phyloP scores from a whole-genome alignment of 2,797 vertebrate species.

The Enteromius mattozi region DNA sequence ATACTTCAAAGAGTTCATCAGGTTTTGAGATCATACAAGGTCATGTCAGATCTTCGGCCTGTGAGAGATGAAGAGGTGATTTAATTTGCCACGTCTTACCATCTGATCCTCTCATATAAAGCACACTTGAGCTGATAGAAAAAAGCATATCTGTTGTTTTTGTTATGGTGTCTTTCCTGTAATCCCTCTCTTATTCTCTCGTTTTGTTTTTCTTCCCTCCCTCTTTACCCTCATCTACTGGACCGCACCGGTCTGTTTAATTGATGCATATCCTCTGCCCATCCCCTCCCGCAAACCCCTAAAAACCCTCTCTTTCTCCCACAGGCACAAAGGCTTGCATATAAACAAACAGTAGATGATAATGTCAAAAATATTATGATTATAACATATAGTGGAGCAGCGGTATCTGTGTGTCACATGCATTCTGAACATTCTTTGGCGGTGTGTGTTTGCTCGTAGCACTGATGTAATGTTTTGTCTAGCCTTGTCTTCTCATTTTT shows the following conservation, averaged over 20 bases:
- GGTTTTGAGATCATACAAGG: constrained; percentile 3
- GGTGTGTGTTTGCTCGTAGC: constrained; percentile 17
- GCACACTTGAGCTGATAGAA: constrained; percentile 15
- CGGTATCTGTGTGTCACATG: not conserved
- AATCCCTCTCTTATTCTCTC: constrained; percentile 51
- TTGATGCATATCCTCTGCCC: constrained; percentile 9
- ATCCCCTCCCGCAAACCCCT: not conserved
- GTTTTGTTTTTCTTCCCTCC: constrained; percentile 22
- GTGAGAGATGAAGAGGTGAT: constrained; percentile 33
- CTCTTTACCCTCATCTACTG: not conserved
- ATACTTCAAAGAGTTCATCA: constrained; percentile 32
- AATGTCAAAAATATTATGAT: constrained; percentile 12
- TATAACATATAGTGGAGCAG: not conserved
- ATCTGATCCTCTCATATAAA: constrained; percentile 41
- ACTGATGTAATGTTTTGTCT: constrained; percentile 49
- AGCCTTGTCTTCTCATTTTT: constrained; percentile 14
- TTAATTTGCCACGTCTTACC: constrained; percentile 28
- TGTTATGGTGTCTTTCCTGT: constrained; percentile 51
- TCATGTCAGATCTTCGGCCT: not conserved
- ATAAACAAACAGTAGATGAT: not conserved
- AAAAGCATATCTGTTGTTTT: constrained; percentile 21
- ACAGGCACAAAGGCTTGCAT: not conserved
- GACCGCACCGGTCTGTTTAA: not conserved
- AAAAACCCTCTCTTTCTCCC: not conserved
- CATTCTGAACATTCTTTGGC: constrained; percentile 9